Base-by-base conservation (phyloP, 1,140 invertebrate species). In the Kradibia gibbosae region DNA sequence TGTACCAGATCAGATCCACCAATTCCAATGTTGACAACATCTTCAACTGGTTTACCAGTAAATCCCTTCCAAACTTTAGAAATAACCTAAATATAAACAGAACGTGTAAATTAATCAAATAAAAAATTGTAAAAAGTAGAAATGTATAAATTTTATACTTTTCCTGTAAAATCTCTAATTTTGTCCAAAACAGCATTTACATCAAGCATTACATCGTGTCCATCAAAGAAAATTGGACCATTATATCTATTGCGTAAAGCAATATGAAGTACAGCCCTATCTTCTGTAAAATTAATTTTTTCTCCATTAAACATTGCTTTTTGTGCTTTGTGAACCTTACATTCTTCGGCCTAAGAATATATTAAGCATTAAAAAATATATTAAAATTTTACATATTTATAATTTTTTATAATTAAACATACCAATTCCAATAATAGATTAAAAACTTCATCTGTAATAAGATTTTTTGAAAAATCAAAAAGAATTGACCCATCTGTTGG, bases 21-120 rank as follows among this genome's bases (percentile, higher is more conserved):
- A 88, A 99, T 99, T 74, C 99, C 99, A 93, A 99, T 99, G 90
- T 99, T 99, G 39, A 99, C 96, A 71, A 99, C 97, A 93, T 99
- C 98, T 80, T 97, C 98, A 70, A 99, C 99, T 79, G 95, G 89
- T 91, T 99, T 98, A 15, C 98, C 98, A 7, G 97, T 98, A 89
- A 96, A 99, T 48, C 98, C 96, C 87, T 93, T 94, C 96, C 96
- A 97, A 84, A 93, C 84, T 67, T 96, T 95, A 36, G 89, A 92
- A 81, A 95, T 93, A 3, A 97, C 92, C 90, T 94, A n/a, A 34
- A 57, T 3, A 91, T 83, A 80, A 88, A 86, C 83, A 42, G 92
- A n/a, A 83, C n/a, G 81, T 62, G 55, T 78, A 85, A 78, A 72
- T 78, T 72, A 76, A 83, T 70, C 39, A 57, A 67, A 50, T 62